A percentile compares a stretch with the other conserved stretches of the same genome.
phyloP scores from a whole-genome alignment of 2,797 vertebrate genomes.

The Perodicticus potto region DNA sequence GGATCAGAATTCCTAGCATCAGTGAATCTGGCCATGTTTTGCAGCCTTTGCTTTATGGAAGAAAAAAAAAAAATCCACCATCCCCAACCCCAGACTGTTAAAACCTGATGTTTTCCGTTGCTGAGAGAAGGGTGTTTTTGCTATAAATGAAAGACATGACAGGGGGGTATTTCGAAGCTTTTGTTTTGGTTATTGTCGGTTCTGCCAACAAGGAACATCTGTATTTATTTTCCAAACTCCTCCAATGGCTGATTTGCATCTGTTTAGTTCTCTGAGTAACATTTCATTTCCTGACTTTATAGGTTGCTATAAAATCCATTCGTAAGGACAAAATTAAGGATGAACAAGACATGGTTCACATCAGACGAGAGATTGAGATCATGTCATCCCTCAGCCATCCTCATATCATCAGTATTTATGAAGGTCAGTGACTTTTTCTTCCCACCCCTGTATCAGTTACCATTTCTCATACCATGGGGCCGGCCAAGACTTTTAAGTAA shows the following conservation, averaged over 20 bases:
- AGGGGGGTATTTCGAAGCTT: slow-evolving; percentile 77
- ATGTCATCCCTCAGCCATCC: slow-evolving; percentile 95
- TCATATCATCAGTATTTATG: slow-evolving; percentile 96
- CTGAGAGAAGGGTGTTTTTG: slow-evolving; percentile 72
- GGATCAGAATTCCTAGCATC: slow-evolving; percentile 16
- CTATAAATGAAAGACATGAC: slow-evolving; percentile 73
- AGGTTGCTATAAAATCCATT: slow-evolving; percentile 96
- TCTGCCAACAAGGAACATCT: slow-evolving; percentile 89
- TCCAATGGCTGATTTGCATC: slow-evolving; percentile 87
- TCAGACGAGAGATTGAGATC: slow-evolving; percentile 95
- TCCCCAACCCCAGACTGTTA: slow-evolving; percentile 30
- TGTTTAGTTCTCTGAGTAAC: slow-evolving; percentile 89
- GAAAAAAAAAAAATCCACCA: neutral
- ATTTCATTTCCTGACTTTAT: slow-evolving; percentile 91
- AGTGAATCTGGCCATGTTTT: neutral
- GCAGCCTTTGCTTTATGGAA: neutral
- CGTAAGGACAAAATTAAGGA: slow-evolving; percentile 97
- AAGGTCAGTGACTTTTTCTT: slow-evolving; percentile 90
- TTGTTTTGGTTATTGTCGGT: slow-evolving; percentile 82
- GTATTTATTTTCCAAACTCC: slow-evolving; percentile 88
- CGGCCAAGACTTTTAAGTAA: slow-evolving; percentile 79
- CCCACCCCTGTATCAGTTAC: slow-evolving; percentile 62
- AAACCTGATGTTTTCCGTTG: slow-evolving; percentile 70
- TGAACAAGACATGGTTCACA: slow-evolving; percentile 94
- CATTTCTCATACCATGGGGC: slow-evolving; percentile 74